phyloP scores from a whole-genome alignment of 2,113 vertebrate species.

The Platichthys flesus region DNA sequence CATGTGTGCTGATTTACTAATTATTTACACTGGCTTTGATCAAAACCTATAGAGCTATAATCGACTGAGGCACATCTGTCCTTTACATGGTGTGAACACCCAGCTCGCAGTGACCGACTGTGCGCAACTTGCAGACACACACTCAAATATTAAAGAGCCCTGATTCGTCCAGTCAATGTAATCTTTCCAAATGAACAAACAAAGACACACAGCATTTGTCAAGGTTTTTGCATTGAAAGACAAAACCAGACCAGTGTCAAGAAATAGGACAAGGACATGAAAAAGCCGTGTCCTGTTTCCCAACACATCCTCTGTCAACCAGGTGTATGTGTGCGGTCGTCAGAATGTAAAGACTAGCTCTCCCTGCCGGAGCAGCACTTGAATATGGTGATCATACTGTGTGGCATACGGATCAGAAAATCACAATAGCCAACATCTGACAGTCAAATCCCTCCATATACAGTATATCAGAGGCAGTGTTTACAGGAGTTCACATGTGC shows the following conservation, averaged over 20 bases:
- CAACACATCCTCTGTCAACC: no score
- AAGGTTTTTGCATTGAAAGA: not conserved
- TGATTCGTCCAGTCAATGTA: not conserved
- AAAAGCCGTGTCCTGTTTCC: not conserved
- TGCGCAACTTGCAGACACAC: not conserved
- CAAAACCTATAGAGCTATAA: not conserved
- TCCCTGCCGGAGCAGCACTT: not conserved
- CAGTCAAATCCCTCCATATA: not conserved
- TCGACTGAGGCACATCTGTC: not conserved
- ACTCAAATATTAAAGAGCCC: not conserved
- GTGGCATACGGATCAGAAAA: not conserved
- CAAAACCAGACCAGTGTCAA: not conserved
- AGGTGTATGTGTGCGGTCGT: not conserved
- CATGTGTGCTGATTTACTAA: not conserved
- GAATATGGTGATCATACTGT: not conserved
- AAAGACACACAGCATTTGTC: not conserved
- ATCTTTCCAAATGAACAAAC: not conserved
- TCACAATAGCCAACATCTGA: not conserved
- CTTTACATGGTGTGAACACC: not conserved
- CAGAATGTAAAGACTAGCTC: not conserved
- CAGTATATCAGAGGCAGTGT: not conserved
- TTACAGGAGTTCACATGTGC: not conserved
- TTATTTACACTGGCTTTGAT: constrained; percentile 1
- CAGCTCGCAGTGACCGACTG: not conserved
- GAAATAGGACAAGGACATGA: no score